Base-by-base conservation (phyloP, 2,797 vertebrate species). In the Poeciliopsis turneri region DNA sequence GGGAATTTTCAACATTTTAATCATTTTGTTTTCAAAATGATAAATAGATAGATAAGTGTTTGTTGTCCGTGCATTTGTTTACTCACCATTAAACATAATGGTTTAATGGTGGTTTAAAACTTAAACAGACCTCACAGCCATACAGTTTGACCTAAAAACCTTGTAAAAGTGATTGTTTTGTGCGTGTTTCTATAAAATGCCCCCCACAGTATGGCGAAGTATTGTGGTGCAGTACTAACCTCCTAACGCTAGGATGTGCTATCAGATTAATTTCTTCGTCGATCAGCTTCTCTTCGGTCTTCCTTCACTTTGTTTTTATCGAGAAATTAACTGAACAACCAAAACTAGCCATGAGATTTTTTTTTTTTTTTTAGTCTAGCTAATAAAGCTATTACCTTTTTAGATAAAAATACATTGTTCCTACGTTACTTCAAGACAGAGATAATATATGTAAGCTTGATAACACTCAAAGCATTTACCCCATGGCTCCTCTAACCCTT, bases 221-320 rank as follows among this genome's bases (percentile, higher is more conserved):
- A 18, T n/a, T 46, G 0, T 0, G 0, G 0, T 87, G 89, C 77
- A 87, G 74, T 93, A 83, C 57, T 0, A 13, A 0, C 49, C 55
- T 82, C 83, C 78, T 0, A 1, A 9, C 68, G 6, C 0, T 64
- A 10, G n/a, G 23, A 0, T 83, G 4, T 78, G 85, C 79, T 83
- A 5, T 74, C 5, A 1, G 0, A 25, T 39, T 15, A 16, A 73
- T 1, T 3, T 59, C 0, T 1, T 15, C 0, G 5, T 4, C 4
- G 16, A 12, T 30, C 1, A 39, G 43, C 16, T 16, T 3, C 0
- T 57, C 16, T 47, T 8, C 6, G 28, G 16, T 20, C 41, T 73
- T 87, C 78, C 0, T 91, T 45, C 6, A 57, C n/a, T 88, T 84
- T 92, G 86, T 92, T 90, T 84, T 86, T 59, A 55, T 18, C 0